Evolutionary conservation across 2,888 invertebrate genomes (phyloP), one percentile per base, ranked within the genome.

Genomic region (Sesia bembeciformis): DNA sequence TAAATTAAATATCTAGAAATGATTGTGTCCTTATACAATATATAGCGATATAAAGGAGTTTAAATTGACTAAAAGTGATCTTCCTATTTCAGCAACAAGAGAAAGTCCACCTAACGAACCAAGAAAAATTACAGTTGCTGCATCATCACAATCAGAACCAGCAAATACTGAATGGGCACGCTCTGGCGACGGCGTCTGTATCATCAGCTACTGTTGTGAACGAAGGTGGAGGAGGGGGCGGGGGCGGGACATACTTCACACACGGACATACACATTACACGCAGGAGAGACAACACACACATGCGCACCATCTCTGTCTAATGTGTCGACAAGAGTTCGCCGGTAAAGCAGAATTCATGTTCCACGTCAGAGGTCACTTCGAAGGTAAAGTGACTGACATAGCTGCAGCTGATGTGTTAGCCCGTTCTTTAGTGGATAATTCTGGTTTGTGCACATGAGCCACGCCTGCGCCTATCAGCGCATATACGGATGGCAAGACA

Each of bases 261-360:
- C 89, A 87, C 57, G 86, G 84, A 0, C 88, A 88, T 64, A 83
- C 84, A 40, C 89, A 89, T 70, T 86, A 89, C 64, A 81, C 86
- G 0, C 87, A 82, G 0, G 86, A 87, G 58, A 63, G 88, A 46
- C 90, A 89, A 56, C 86, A 88, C 70, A 78, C 86, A 5, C 90
- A 90, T 54, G 85, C 89, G 2, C 90, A 90, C 62, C 90, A 90
- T 54, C 90, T 92, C 53, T 93, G 93, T 65, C 88, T 93, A 57
- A 92, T 93, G 91, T 93, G 93, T 61, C 84, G 93, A 39, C 92
- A 92, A 23, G 92, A 93, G 74, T 93, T 93, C 72, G 90, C 91
- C 23, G 91, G 92, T 8, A 92, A 93, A 72, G 91, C 93, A 0
- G 93, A 93, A 70, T 92, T 93, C 70, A 92, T 93, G 92, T 92